Conservation (phyloP, 1,140 invertebrate genomes). For the Diorhabda carinulata region DNA sequence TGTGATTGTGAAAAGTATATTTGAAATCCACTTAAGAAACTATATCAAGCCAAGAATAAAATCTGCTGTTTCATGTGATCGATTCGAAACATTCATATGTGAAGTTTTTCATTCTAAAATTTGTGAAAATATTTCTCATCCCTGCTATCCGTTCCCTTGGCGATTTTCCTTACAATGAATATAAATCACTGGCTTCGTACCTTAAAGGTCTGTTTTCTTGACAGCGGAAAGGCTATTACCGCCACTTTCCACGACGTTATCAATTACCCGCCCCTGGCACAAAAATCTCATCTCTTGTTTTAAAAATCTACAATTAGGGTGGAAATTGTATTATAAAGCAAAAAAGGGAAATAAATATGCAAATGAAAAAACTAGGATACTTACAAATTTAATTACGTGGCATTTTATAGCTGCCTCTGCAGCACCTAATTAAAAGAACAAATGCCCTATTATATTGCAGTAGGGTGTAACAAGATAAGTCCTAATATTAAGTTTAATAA, state of each 20-base stretch:
- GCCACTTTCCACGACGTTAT: slow-evolving; percentile 6
- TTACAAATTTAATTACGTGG: slow-evolving; percentile 18
- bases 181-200: slow-evolving; percentile 12
- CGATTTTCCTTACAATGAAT: slow-evolving; percentile 1
- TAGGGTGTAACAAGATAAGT: no score
- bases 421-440: slow-evolving; percentile 15
- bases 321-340: slow-evolving; percentile 16
- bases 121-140: no score
- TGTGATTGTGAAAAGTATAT: no score
- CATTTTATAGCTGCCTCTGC: slow-evolving; percentile 13
- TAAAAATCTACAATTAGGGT: slow-evolving; percentile 19
- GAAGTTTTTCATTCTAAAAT: no score
- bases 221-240: slow-evolving; percentile 11
- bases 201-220: slow-evolving; percentile 4
- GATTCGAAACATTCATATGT: no score
- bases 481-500: no score
- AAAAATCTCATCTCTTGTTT: slow-evolving; percentile 18
- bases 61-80: no score
- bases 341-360: slow-evolving; percentile 18
- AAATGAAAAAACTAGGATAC: slow-evolving; percentile 20
- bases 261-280: slow-evolving; percentile 14
- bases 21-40: no score
- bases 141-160: no score
- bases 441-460: background rate
- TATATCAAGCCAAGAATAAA: no score